These are phyloP conservation scores for Trileptium ribeirensis DNA, from an alignment of 2,888 invertebrate species.

Conservation along the genomic window DNA sequence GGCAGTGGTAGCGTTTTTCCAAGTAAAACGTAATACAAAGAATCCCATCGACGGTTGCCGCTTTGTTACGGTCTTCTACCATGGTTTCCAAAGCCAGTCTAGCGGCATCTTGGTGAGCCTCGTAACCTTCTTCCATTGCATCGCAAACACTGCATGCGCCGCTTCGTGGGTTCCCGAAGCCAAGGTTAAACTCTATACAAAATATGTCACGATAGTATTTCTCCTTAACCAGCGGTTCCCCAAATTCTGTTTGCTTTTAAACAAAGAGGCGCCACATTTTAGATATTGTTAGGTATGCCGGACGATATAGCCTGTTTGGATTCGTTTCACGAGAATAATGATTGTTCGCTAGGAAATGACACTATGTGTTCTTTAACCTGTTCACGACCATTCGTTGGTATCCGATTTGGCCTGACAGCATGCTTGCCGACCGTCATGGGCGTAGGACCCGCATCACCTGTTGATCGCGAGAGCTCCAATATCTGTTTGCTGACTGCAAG, in stretches of 20 bases:
- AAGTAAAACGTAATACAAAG: too few relatives aligned
- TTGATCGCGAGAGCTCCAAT: too few relatives aligned
- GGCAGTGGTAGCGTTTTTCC: background rate
- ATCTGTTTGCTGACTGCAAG: too few relatives aligned
- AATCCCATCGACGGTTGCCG: too few relatives aligned
- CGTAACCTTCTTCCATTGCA: background rate
- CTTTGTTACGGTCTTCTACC: too few relatives aligned
- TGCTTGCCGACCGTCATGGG: background rate
- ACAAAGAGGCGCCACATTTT: too few relatives aligned
- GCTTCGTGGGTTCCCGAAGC: background rate
- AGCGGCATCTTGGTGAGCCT: too few relatives aligned
- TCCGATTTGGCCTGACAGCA: background rate
- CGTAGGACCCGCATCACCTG: background rate
- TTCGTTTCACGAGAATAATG: background rate
- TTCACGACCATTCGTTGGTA: background rate
- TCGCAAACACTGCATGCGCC: background rate
- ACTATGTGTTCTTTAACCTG: background rate
- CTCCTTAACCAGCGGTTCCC: background rate
- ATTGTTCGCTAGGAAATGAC: background rate
- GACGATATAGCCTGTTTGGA: background rate
- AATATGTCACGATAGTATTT: slow-evolving; percentile 3
- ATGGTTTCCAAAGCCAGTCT: too few relatives aligned
- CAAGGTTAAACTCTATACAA: background rate
- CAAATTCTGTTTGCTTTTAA: too few relatives aligned
- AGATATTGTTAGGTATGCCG: background rate